Percentiles rank a stretch among this genome's conserved stretches.
Evolutionary conservation across 2,888 invertebrate species (phyloP).

Genomic region (Digitonthophagus gazella): DNA sequence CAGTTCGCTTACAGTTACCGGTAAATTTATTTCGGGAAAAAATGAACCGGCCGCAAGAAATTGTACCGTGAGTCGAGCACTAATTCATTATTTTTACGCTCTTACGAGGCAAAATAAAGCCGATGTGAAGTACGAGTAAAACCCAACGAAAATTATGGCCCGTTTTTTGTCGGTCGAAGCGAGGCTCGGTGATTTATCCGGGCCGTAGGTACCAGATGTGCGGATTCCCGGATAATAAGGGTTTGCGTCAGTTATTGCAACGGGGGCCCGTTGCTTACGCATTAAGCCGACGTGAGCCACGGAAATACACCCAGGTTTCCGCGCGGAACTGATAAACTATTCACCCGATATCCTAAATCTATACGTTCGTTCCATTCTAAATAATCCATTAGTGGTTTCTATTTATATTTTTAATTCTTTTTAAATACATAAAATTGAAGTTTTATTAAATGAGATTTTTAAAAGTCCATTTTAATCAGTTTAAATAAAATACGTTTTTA

Average conservation of each 20-base stretch:
- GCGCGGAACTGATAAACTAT: background rate
- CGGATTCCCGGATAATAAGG: slow-evolving; percentile 14
- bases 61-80: background rate
- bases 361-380: too few relatives aligned
- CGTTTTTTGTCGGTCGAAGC: background rate
- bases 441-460: too few relatives aligned
- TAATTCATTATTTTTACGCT: background rate
- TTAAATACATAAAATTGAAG: too few relatives aligned
- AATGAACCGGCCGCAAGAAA: too few relatives aligned
- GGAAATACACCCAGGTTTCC: background rate
- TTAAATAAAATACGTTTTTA: too few relatives aligned
- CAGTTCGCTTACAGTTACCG: too few relatives aligned
- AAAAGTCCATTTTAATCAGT: too few relatives aligned
- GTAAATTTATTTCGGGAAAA: too few relatives aligned
- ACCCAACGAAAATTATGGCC: background rate
- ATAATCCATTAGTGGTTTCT: too few relatives aligned
- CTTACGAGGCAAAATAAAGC: background rate
- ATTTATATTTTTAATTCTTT: too few relatives aligned
- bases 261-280: slow-evolving; percentile 9
- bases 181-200: background rate
- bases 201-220: slow-evolving; percentile 7
- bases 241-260: slow-evolving; percentile 15
- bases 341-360: background rate
- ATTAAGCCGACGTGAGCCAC: background rate
- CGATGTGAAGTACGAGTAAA: background rate